Evolutionary conservation across 2,113 vertebrate species (phyloP).

Genomic region (Bubo scandiacus): DNA sequence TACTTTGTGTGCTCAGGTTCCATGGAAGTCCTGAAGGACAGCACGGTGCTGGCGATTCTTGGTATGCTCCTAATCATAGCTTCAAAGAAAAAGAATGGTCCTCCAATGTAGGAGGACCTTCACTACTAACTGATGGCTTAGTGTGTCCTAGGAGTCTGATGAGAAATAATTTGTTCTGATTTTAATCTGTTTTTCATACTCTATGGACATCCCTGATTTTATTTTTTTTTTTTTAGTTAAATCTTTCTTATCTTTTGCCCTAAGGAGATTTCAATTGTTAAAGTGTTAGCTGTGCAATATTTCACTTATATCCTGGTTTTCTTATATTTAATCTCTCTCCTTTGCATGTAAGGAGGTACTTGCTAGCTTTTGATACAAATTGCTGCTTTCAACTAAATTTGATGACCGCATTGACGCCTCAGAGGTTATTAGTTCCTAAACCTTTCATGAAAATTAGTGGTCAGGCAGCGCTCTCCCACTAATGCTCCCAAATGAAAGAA

Average conservation of each 20-base stretch:
- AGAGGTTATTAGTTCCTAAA: neutral
- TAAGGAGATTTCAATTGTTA: neutral
- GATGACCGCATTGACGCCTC: neutral
- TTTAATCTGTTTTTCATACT: neutral
- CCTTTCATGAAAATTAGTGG: neutral
- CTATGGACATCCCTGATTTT: too few species aligned
- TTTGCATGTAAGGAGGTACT: neutral
- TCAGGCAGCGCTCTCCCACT: neutral
- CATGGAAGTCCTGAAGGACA: conserved; percentile 98
- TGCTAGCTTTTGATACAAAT: neutral
- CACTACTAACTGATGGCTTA: neutral
- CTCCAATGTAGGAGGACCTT: neutral
- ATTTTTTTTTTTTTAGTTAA: neutral
- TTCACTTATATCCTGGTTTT: neutral
- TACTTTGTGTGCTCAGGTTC: conserved; percentile 98
- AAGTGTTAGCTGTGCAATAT: neutral
- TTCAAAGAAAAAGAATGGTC: neutral
- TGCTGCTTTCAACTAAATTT: neutral
- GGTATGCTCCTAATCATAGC: conserved; percentile 74
- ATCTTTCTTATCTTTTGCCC: neutral
- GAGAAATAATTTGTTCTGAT: neutral
- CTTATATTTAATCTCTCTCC: neutral
- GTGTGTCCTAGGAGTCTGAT: neutral
- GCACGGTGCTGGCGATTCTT: conserved; percentile 96
- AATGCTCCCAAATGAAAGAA: neutral